Conservation (phyloP, 30 jellyfish, hydroid and myxozoan species). For the Nemopilema nomurai region DNA sequence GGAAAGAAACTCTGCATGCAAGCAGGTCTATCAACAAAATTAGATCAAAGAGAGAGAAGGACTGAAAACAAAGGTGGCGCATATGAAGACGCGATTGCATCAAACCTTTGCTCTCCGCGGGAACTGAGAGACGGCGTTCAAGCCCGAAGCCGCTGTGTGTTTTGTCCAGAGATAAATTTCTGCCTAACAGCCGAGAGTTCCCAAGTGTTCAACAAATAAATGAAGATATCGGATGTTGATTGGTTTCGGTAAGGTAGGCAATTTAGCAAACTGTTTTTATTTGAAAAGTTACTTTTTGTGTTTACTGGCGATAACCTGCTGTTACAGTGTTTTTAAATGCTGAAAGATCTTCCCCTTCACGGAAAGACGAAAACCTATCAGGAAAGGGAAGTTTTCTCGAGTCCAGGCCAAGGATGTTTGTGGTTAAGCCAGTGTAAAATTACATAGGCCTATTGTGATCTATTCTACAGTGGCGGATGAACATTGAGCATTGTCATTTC, state of each 20-base stretch:
- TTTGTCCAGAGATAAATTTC: background rate
- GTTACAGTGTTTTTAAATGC: too few relatives aligned
- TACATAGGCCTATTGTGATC: too few relatives aligned
- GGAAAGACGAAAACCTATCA: too few relatives aligned
- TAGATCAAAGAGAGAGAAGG: background rate
- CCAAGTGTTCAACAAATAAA: background rate
- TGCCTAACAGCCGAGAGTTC: background rate
- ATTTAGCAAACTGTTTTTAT: background rate
- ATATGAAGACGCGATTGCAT: background rate
- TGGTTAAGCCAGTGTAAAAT: too few relatives aligned
- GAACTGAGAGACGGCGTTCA: background rate
- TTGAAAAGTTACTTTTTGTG: background rate
- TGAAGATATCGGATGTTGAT: background rate
- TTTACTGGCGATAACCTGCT: background rate
- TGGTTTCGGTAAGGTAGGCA: background rate
- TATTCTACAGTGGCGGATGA: background rate
- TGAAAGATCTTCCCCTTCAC: too few relatives aligned
- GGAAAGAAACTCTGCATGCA: constrained; percentile 11
- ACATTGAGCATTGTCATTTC: background rate
- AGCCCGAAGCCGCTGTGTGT: background rate
- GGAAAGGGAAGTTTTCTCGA: too few relatives aligned
- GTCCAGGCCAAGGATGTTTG: too few relatives aligned
- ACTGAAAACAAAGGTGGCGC: constrained; percentile 6
- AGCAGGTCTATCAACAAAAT: background rate
- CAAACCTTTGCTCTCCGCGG: background rate